A percentile compares a stretch with the other conserved stretches of the same genome.
phyloP scores from a whole-genome alignment of 2,888 invertebrate species.

The Morpho helenor region DNA sequence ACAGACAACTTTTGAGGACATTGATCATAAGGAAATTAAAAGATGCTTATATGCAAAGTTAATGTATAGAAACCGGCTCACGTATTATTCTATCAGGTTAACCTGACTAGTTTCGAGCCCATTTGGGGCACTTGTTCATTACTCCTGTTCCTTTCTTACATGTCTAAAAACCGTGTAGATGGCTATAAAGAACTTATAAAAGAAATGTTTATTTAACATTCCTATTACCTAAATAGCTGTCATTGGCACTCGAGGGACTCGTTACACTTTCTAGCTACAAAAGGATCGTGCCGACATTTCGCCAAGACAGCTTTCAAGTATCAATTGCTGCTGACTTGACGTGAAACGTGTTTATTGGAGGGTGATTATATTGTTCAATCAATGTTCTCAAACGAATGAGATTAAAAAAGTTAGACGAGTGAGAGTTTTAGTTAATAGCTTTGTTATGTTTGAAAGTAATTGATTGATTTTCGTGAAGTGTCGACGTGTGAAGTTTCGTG shows the following conservation, averaged over 20 bases:
- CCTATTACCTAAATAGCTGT: slow-evolving; percentile 23
- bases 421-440: background rate
- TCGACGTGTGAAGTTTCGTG: too few relatives aligned
- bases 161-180: too few relatives aligned
- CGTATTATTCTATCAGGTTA: too few relatives aligned
- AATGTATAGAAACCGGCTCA: too few relatives aligned
- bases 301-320: slow-evolving; percentile 41
- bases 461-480: too few relatives aligned
- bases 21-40: too few relatives aligned
- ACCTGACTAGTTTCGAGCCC: too few relatives aligned
- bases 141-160: too few relatives aligned
- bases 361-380: slow-evolving; percentile 5
- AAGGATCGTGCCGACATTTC: slow-evolving; percentile 37
- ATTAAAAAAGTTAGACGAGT: background rate
- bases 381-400: slow-evolving; percentile 4
- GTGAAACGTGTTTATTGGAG: slow-evolving; percentile 13
- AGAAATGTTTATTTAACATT: slow-evolving; percentile 18
- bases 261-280: slow-evolving; percentile 42
- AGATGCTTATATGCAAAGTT: too few relatives aligned
- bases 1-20: too few relatives aligned
- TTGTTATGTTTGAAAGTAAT: background rate
- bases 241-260: slow-evolving; percentile 27
- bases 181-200: background rate
- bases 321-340: slow-evolving; percentile 22
- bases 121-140: too few relatives aligned